phyloP scores from a whole-genome alignment of 2,888 invertebrate species.

The Dryococelus australis region DNA sequence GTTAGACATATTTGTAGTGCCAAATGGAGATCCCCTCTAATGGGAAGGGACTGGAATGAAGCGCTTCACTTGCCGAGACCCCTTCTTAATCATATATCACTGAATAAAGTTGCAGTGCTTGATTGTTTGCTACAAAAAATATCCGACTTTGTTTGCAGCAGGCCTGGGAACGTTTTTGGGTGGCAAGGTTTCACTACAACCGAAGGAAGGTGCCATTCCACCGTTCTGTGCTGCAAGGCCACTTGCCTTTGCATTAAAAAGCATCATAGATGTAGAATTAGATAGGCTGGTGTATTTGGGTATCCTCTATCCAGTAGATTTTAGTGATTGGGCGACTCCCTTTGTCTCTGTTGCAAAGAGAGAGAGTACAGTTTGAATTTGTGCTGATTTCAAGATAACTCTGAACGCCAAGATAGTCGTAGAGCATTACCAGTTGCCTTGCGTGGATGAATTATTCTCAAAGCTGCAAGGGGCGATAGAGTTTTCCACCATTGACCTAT shows the following conservation, averaged over 20 bases:
- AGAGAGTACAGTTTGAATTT: not conserved
- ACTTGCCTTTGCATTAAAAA: not conserved
- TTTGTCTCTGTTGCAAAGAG: not conserved
- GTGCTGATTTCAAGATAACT: conserved; percentile 23
- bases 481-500: too few relatives aligned
- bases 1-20: not conserved
- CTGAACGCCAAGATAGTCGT: conserved; percentile 3
- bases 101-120: too few relatives aligned
- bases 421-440: not conserved
- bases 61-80: not conserved
- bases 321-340: not conserved
- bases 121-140: too few relatives aligned
- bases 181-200: not conserved
- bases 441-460: too few relatives aligned
- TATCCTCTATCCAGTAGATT: not conserved
- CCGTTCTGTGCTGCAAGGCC: too few relatives aligned
- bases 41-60: not conserved
- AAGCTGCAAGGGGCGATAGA: too few relatives aligned
- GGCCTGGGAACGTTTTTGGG: not conserved
- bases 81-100: not conserved
- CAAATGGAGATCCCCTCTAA: not conserved
- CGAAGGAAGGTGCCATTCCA: too few relatives aligned
- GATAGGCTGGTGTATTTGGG: not conserved
- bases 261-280: not conserved
- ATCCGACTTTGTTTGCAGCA: not conserved